Base-by-base conservation (phyloP, 2,113 vertebrate genomes). In the Empidonax traillii region DNA sequence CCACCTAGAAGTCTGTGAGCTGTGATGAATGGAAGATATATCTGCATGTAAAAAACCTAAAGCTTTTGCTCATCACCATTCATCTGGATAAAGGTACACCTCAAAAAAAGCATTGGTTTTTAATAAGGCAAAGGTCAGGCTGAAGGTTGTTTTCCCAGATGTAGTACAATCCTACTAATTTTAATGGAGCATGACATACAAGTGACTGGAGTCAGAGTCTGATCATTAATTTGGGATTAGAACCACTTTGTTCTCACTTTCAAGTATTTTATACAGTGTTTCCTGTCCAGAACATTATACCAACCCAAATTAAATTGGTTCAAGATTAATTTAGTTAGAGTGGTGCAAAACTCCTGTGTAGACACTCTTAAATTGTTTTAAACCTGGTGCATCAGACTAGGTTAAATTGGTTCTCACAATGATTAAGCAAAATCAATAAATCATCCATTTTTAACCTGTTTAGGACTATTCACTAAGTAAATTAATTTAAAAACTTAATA, bases 401-500 rank as follows among this genome's bases (percentile, higher is more conserved):
- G 56, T 89, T 85, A 90, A 93, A 84, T 44, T 87, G 83, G 71
- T 92, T 94, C 46, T 89, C 66, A 44, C 53, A 89, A 90, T 78
- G 86, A 93, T 90, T 89, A 84, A 56, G 22, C 22, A 74, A 92
- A 92, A 96, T 94, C 91, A 94, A 97, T 96, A 68, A 47, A 87
- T 81, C 59, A 75, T 68, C 47, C 69, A 85, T 94, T 89, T 94
- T 91, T 89, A 94, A 96, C 69, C 39, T 56, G 33, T 78, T 97
- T 91, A 92, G 75, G 61, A 62, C 41, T 43, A 71, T 56, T 28
- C 68, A 84, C 89, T 89, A 77, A 77, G 86, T 67, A 96, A 89
- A 90, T 92, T 86, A 83, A 14, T 53, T 90, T 59, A 59, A 92
- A 94, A 92, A 63, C 4, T 39, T 86, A 75, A 87, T 84, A 91